Percentiles rank a stretch among this genome's conserved stretches.
Conservation (phyloP, 2,113 vertebrate species). For the Plecturocebus donacophilus region DNA sequence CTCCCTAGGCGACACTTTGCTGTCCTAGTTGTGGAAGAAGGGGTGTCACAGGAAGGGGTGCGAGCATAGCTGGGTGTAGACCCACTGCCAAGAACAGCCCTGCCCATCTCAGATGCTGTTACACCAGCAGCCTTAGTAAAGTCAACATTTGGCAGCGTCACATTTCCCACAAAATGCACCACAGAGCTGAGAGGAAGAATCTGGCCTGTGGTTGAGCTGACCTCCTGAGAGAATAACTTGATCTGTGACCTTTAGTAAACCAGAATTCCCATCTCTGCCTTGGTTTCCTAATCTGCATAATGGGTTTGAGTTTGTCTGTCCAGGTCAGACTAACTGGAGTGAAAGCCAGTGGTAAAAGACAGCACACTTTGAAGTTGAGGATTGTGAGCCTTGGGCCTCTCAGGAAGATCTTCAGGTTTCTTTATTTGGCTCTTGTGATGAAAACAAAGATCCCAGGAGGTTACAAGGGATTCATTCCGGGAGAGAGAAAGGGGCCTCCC, state of each 20-base stretch:
- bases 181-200: not conserved
- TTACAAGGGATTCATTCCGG: not conserved
- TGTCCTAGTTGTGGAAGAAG: not conserved
- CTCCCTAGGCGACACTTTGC: not conserved
- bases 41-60: not conserved
- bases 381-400: not conserved
- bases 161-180: constrained; percentile 1
- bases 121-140: not conserved
- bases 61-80: not conserved
- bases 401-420: not conserved
- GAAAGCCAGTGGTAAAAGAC: not conserved
- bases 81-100: not conserved
- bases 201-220: constrained; percentile 9
- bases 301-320: not conserved
- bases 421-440: not conserved
- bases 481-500: not conserved
- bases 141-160: constrained; percentile 3
- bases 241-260: constrained; percentile 55
- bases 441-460: not conserved
- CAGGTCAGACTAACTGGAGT: not conserved
- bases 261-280: not conserved
- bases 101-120: not conserved
- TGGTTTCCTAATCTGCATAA: constrained; percentile 47
- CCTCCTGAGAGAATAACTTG: not conserved
- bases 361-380: not conserved